phyloP scores from a whole-genome alignment of 2,113 vertebrate species.

The Neodontobutis hainanensis region DNA sequence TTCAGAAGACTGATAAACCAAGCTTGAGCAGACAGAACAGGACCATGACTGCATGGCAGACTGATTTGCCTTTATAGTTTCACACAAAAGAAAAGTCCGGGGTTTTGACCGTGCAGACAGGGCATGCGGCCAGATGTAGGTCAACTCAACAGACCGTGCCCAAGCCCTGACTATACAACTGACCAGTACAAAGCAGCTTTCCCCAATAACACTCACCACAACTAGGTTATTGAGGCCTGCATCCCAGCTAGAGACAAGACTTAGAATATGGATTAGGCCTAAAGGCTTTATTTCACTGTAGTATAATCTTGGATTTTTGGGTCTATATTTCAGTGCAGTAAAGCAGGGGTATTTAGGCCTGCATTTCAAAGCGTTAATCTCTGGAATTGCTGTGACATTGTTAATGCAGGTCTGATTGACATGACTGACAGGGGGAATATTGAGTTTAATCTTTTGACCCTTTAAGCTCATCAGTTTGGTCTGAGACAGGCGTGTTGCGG shows the following conservation, averaged over 20 bases:
- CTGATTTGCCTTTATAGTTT: conserved; percentile 27
- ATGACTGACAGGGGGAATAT: conserved; percentile 52
- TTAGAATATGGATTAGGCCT: conserved; percentile 73
- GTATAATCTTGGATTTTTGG: conserved; percentile 70
- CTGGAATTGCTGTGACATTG: conserved; percentile 45
- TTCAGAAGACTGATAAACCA: not conserved
- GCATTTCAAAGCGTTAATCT: conserved; percentile 66
- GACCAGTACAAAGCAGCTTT: conserved; percentile 74
- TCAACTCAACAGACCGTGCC: conserved; percentile 65
- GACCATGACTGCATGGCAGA: conserved; percentile 3
- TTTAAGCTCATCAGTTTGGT: conserved; percentile 61
- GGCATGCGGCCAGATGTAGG: conserved; percentile 73
- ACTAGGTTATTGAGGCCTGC: conserved; percentile 65
- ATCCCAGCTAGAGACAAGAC: conserved; percentile 58
- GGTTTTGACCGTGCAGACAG: conserved; percentile 46
- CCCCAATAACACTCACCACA: conserved; percentile 67
- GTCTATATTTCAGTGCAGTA: conserved; percentile 61
- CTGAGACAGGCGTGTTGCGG: conserved; percentile 48
- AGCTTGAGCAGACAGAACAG: conserved; percentile 7
- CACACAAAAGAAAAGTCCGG: conserved; percentile 19
- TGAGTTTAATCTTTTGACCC: conserved; percentile 60
- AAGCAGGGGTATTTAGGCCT: conserved; percentile 63
- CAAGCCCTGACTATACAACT: conserved; percentile 61
- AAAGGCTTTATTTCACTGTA: conserved; percentile 70
- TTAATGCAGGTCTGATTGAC: conserved; percentile 60